Percentiles rank a stretch among this genome's conserved stretches.
phyloP scores from a whole-genome alignment of 2,888 invertebrate species.

The Microplitis manilae region DNA sequence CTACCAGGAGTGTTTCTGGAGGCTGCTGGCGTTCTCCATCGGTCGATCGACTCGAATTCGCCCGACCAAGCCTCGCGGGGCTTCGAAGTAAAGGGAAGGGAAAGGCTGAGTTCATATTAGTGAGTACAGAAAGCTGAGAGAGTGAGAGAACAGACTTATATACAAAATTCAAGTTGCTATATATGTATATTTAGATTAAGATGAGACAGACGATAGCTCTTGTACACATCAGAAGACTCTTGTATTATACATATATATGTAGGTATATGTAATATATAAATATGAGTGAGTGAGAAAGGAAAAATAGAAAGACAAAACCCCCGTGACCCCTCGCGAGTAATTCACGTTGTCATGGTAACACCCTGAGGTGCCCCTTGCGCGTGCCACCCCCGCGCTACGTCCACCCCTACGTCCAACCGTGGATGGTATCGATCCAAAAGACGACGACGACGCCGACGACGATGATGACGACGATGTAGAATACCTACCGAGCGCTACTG shows the following conservation, averaged over 20 bases:
- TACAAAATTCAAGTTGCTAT: conserved; percentile 45
- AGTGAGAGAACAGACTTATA: conserved; percentile 36
- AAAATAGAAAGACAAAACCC: conserved; percentile 21
- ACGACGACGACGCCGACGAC: conserved; percentile 59
- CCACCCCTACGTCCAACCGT: conserved; percentile 46
- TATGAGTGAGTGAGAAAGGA: conserved; percentile 20
- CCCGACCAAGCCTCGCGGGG: conserved; percentile 9
- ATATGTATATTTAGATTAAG: no score
- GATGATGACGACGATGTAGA: conserved; percentile 33
- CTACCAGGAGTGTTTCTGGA: conserved; percentile 20
- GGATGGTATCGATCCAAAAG: conserved; percentile 45
- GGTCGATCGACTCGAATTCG: conserved; percentile 22
- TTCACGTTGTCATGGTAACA: conserved; percentile 66
- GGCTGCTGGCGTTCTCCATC: conserved; percentile 27
- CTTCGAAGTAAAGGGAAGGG: conserved; percentile 32
- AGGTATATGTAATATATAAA: conserved; percentile 11
- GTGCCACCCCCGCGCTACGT: conserved; percentile 63
- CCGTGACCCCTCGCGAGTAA: conserved; percentile 52
- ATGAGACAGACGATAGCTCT: not conserved
- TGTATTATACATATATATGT: not conserved
- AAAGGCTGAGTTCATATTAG: conserved; percentile 23
- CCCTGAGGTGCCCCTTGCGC: conserved; percentile 64
- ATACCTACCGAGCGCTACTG: conserved; percentile 51
- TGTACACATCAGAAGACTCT: not conserved
- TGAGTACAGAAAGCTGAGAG: conserved; percentile 14